phyloP scores from a whole-genome alignment of 2,797 vertebrate genomes.

The Brotula barbata region DNA sequence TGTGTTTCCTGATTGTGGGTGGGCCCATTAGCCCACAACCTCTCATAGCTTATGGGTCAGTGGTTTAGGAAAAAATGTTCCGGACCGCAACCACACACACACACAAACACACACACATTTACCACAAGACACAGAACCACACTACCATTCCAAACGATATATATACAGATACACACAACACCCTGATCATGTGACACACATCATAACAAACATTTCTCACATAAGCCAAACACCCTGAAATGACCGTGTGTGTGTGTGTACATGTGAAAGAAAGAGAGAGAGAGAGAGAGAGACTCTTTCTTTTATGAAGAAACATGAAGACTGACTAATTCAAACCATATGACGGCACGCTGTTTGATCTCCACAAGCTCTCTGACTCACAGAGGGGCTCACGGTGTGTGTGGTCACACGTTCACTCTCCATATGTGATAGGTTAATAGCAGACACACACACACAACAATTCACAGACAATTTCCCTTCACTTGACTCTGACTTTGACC shows the following conservation, averaged over 20 bases:
- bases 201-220: conserved; percentile 63
- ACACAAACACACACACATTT: conserved; percentile 19
- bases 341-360: conserved; percentile 83
- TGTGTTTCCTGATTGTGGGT: conserved; percentile 71
- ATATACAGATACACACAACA: conserved; percentile 49
- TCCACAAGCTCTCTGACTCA: conserved; percentile 76
- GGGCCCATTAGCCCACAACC: conserved; percentile 71
- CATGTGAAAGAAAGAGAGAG: conserved; percentile 31
- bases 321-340: conserved; percentile 87
- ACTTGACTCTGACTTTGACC: background rate
- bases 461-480: conserved; percentile 4
- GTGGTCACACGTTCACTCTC: conserved; percentile 70
- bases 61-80: conserved; percentile 71
- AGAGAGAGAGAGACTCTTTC: conserved; percentile 17
- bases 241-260: conserved; percentile 21
- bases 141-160: conserved; percentile 54
- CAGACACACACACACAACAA: conserved; percentile 8
- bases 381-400: conserved; percentile 64
- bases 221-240: conserved; percentile 55
- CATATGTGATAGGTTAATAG: conserved; percentile 71
- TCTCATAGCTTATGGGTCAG: conserved; percentile 69
- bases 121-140: conserved; percentile 61
- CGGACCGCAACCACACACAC: conserved; percentile 54
- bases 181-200: conserved; percentile 61
- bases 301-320: conserved; percentile 86